A percentile compares a stretch with the other conserved stretches of the same genome.
phyloP scores from a whole-genome alignment of 2,797 vertebrate species.

The Alca torda region DNA sequence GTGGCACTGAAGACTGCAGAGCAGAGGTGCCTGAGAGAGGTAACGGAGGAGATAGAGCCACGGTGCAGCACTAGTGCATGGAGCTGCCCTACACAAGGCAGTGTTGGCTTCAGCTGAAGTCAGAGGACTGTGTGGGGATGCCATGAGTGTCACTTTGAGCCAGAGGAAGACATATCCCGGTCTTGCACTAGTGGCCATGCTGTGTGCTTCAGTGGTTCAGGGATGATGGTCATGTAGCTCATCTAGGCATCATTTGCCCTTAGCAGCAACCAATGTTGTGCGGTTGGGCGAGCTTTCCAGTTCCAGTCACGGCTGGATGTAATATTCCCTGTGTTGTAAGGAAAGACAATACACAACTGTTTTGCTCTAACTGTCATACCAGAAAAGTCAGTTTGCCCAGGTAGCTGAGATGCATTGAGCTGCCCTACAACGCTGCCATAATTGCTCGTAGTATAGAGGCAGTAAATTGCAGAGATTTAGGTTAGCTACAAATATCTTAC shows the following conservation, averaged over 20 bases:
- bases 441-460: neutral
- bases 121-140: neutral
- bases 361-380: neutral
- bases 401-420: neutral
- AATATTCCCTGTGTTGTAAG: neutral
- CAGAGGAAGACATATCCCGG: neutral
- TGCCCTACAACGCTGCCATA: fast-evolving
- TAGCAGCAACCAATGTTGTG: neutral
- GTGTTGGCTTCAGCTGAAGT: neutral
- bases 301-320: neutral
- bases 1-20: neutral
- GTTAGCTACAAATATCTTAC: neutral
- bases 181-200: neutral
- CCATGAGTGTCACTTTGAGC: neutral
- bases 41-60: fast-evolving
- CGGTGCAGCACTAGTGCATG: neutral
- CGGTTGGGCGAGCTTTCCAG: neutral
- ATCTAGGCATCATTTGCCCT: too few species aligned
- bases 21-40: neutral
- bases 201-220: neutral
- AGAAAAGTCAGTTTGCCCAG: neutral
- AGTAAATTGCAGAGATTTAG: neutral
- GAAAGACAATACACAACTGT: neutral
- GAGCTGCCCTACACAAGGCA: neutral
- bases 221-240: neutral